Evolutionary conservation across 1,140 invertebrate genomes (phyloP).

Genomic region (Ceratoteleas bidentatus): DNA sequence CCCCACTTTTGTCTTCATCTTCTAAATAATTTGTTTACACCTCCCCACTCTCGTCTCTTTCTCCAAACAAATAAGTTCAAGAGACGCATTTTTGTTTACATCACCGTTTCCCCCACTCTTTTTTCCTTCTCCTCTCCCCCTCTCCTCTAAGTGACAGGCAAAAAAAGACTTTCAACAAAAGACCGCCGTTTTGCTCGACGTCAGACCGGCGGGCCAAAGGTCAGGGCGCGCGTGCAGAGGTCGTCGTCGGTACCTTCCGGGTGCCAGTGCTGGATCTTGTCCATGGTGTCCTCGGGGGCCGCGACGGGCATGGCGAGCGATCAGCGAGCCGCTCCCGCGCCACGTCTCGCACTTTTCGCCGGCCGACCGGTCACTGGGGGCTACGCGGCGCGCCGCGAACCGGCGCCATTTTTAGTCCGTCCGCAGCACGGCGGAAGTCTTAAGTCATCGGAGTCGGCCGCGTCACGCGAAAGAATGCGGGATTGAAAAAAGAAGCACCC

Average conservation of each 20-base stretch:
- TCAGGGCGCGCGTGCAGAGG: too few species aligned
- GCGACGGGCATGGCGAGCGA: background rate
- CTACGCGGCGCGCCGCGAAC: constrained; percentile 50
- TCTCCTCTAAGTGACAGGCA: too few species aligned
- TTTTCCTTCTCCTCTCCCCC: too few species aligned
- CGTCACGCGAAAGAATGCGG: constrained; percentile 59
- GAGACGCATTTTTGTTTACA: too few species aligned
- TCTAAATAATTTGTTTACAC: too few species aligned
- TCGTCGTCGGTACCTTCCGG: constrained; percentile 74
- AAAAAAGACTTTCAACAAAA: too few species aligned
- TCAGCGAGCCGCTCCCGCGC: constrained; percentile 28
- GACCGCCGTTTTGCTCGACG: too few species aligned
- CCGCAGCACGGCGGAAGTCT: constrained; percentile 51
- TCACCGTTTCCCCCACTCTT: too few species aligned
- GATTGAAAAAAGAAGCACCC: constrained; percentile 58
- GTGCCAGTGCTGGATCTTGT: constrained; percentile 78
- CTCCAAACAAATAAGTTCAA: too few species aligned
- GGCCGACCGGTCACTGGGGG: constrained; percentile 50
- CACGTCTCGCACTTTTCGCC: constrained; percentile 48
- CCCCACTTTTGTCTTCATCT: too few species aligned
- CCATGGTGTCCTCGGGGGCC: constrained; percentile 74
- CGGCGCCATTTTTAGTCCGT: constrained; percentile 62
- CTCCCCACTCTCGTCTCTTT: too few species aligned
- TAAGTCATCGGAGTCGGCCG: constrained; percentile 60
- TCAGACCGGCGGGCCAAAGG: too few species aligned